Conservation (phyloP, 2,113 vertebrate species). For the Cavia porcellus region DNA sequence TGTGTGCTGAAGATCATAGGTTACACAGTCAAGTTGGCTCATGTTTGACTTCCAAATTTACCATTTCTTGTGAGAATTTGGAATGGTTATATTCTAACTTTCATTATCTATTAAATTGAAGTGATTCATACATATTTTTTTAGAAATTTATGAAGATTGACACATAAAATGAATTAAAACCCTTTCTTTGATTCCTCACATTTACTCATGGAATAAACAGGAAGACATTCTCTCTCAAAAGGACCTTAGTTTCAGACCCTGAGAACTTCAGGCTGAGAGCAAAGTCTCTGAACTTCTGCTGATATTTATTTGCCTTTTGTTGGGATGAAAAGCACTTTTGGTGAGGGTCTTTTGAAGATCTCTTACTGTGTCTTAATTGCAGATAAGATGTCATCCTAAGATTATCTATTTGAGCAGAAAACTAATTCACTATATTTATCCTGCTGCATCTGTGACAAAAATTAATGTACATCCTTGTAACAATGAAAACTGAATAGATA, state of each 20-base stretch:
- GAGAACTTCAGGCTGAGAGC: not conserved
- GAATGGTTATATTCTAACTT: not conserved
- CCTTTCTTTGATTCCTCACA: not conserved
- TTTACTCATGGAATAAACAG: not conserved
- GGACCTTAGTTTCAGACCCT: not conserved
- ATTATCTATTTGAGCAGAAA: not conserved
- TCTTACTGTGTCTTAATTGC: not conserved
- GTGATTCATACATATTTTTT: not conserved
- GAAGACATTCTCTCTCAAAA: not conserved
- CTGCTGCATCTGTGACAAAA: not conserved
- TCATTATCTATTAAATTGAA: not conserved
- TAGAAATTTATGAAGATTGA: not conserved
- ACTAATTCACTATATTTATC: not conserved
- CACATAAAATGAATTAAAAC: slow-evolving; percentile 3
- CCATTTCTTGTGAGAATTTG: not conserved
- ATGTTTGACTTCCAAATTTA: not conserved
- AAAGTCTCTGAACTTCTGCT: not conserved
- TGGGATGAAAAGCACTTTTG: not conserved
- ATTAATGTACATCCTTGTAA: not conserved
- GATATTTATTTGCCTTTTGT: not conserved
- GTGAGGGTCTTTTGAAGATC: not conserved
- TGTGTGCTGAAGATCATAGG: not conserved
- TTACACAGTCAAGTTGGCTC: not conserved
- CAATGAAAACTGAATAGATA: not conserved
- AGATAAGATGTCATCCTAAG: not conserved